phyloP scores from a whole-genome alignment of 2,888 invertebrate species.

The Papilio elwesi region DNA sequence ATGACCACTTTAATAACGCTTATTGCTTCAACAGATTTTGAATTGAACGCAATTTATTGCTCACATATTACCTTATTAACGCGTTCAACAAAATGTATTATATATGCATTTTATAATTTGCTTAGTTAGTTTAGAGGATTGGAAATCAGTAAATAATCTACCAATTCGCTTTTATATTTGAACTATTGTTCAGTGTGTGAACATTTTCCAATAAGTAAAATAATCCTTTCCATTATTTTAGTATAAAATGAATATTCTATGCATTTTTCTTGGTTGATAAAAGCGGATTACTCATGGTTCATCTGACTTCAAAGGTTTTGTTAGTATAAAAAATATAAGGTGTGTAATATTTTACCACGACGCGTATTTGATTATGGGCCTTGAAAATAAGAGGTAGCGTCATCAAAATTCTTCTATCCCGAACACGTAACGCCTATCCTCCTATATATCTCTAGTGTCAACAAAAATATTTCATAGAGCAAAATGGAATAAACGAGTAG shows the following conservation, averaged over 20 bases:
- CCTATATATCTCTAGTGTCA: conserved; percentile 27
- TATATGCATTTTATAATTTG: not conserved
- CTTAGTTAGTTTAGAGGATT: not conserved
- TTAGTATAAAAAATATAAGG: not conserved
- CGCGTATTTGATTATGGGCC: not conserved
- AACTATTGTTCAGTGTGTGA: not conserved
- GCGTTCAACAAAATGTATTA: not conserved
- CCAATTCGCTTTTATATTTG: not conserved
- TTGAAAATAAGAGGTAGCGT: conserved; percentile 25
- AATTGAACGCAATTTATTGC: conserved; percentile 5
- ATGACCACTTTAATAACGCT: not conserved
- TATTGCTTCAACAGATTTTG: conserved; percentile 13
- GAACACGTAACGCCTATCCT: conserved; percentile 23
- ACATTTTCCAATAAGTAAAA: not conserved
- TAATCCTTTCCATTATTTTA: too few species aligned
- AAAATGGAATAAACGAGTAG: conserved; percentile 24
- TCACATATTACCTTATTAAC: not conserved
- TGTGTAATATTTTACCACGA: conserved; percentile 2
- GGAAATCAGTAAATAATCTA: not conserved
- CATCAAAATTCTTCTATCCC: conserved; percentile 23
- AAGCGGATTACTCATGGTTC: not conserved
- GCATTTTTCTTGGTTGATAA: not conserved
- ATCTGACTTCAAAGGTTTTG: not conserved
- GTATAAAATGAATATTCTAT: too few species aligned
- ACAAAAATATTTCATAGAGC: conserved; percentile 34